A percentile compares a stretch with the other conserved stretches of the same genome.
phyloP scores from a whole-genome alignment of 2,113 vertebrate genomes.

The Tragelaphus strepsiceros region DNA sequence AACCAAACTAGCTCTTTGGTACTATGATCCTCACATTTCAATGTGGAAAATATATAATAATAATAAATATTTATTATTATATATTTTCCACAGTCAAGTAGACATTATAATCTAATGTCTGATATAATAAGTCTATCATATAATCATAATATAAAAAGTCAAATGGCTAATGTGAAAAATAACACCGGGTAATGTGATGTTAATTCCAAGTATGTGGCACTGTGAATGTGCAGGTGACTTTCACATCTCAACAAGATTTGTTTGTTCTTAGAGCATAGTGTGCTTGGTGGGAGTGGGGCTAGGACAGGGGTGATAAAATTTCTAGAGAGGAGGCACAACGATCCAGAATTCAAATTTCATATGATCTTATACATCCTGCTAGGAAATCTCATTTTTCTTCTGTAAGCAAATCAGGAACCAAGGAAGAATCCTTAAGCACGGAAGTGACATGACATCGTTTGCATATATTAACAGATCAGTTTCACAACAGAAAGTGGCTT shows the following conservation, averaged over 20 bases:
- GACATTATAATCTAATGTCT: neutral
- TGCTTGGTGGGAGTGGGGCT: no score
- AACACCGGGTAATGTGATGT: accelerated
- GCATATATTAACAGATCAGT: neutral
- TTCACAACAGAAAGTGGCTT: neutral
- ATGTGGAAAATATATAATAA: neutral
- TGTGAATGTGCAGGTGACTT: neutral
- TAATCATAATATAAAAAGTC: neutral
- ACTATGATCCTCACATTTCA: neutral
- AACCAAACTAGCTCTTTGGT: neutral
- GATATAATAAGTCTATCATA: neutral
- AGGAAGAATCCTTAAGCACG: neutral
- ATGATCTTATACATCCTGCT: neutral
- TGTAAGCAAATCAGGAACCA: neutral
- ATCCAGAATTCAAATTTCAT: neutral
- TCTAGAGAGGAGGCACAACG: neutral
- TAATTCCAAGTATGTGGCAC: neutral
- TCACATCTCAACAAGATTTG: neutral
- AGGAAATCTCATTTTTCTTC: neutral
- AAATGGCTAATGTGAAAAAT: neutral
- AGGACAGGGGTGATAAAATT: neutral
- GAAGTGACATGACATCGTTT: no score
- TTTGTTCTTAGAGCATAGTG: neutral
- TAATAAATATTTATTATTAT: no score
- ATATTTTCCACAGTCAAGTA: neutral